Evolutionary conservation across 2,113 vertebrate genomes (phyloP), one percentile per base, ranked within the genome.

Genomic region (Megalops atlanticus): DNA sequence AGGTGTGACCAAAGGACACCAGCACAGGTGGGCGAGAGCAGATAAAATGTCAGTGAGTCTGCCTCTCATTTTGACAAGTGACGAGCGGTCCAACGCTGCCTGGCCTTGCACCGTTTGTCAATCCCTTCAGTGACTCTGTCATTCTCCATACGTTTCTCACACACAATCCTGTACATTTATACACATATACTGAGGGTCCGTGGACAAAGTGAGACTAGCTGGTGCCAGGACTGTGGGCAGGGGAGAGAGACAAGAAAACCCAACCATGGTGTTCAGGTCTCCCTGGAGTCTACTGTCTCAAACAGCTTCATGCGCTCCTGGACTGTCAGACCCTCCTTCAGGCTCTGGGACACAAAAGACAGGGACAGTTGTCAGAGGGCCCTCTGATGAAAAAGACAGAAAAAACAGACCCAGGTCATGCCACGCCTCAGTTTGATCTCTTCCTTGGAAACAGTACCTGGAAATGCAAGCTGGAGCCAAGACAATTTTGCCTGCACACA

Each of bases 221-320:
- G n/a, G n/a, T n/a, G n/a, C n/a, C n/a, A n/a, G n/a, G n/a, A 88
- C 88, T 89, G 92, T 74, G 49, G 89, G 86, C 84, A 72, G 78
- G 91, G 86, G 21, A 81, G 33, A 71, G 74, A 38, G 8, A 21
- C n/a, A 21, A 80, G 14, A 71, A 73, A 74, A 72, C 21, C 58
- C 47, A 39, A 75, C 82, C 49, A 80, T 39, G 54, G 90, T 82
- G 10, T 87, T 95, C 93, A 98, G 88, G 97, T 96, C 91, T 95
- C 97, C 93, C 96, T 96, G 91, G 96, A 95, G 94, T 97, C 95
- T 93, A 96, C 97, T 90, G 96, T 94, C 95, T 99, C 97, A 88
- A 99, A 99, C 88, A 99, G 96, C 94, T 98, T 98, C 95, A 97
- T 94, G 88, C 97, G 93, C 84, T 99, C 97, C 91, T 98, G 97